A percentile compares a stretch with the other conserved stretches of the same genome.
Evolutionary conservation across 2,888 invertebrate genomes (phyloP).

Genomic region (Heliconius aoede): DNA sequence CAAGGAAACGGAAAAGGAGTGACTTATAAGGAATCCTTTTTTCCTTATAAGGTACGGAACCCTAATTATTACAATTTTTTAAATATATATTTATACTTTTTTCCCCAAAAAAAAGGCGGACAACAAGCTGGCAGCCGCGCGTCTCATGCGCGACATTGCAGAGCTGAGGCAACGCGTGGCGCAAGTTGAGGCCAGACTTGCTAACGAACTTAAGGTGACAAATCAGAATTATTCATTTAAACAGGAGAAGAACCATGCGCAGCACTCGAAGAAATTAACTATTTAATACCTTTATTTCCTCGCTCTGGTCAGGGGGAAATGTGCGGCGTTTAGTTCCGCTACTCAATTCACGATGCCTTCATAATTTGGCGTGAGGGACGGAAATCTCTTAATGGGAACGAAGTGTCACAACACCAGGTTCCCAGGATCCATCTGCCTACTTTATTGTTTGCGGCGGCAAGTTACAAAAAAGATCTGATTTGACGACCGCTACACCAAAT

Average conservation of each 20-base stretch:
- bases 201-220: slow-evolving; percentile 72
- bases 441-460: no score
- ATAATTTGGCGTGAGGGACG: background rate
- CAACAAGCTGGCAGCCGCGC: slow-evolving; percentile 76
- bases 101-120: slow-evolving; percentile 65
- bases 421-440: no score
- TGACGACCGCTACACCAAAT: background rate
- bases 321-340: background rate
- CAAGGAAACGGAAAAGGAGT: no score
- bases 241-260: no score
- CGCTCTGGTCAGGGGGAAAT: background rate
- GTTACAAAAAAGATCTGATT: background rate
- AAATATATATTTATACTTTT: background rate
- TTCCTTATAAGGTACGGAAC: no score
- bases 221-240: background rate
- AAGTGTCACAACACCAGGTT: no score
- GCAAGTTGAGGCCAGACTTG: slow-evolving; percentile 71
- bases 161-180: slow-evolving; percentile 76
- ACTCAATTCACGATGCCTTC: background rate
- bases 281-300: background rate
- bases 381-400: no score
- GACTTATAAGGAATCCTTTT: no score
- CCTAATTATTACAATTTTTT: no score
- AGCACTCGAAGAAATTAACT: background rate
- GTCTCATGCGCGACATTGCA: slow-evolving; percentile 79